Evolutionary conservation across 2,797 vertebrate species (phyloP).

Genomic region (Protosalanx chinensis): DNA sequence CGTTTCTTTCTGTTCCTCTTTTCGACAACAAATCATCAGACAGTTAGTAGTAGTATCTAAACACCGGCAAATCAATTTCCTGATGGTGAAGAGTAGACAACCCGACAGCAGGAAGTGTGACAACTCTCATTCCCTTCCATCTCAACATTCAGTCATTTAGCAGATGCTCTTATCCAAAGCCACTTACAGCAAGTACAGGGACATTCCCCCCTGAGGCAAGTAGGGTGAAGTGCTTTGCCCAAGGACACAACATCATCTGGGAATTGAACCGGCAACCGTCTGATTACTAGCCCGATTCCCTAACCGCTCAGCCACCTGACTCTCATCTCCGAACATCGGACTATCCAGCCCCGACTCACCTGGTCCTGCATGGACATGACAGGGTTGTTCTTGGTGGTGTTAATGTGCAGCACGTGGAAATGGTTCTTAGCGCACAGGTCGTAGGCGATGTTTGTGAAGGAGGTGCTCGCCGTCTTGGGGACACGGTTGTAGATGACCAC

Average conservation of each 20-base stretch:
- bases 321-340: too few species aligned
- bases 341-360: constrained; percentile 66
- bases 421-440: constrained; percentile 94
- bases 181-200: too few species aligned
- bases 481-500: constrained; percentile 97
- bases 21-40: too few species aligned
- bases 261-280: too few species aligned
- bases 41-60: neutral
- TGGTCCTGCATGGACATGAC: constrained; percentile 99
- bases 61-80: neutral
- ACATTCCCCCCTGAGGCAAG: too few species aligned
- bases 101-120: neutral
- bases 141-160: too few species aligned
- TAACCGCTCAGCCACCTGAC: too few species aligned
- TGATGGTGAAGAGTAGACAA: neutral
- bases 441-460: constrained; percentile 98
- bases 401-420: constrained; percentile 97
- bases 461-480: constrained; percentile 98
- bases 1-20: neutral
- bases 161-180: too few species aligned
- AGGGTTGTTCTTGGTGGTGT: constrained; percentile 98
- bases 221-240: too few species aligned
- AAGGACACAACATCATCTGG: too few species aligned
- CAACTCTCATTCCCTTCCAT: too few species aligned
- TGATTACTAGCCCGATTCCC: too few species aligned